Evolutionary conservation across 2,797 vertebrate species (phyloP).

Genomic region (Somateria mollissima): DNA sequence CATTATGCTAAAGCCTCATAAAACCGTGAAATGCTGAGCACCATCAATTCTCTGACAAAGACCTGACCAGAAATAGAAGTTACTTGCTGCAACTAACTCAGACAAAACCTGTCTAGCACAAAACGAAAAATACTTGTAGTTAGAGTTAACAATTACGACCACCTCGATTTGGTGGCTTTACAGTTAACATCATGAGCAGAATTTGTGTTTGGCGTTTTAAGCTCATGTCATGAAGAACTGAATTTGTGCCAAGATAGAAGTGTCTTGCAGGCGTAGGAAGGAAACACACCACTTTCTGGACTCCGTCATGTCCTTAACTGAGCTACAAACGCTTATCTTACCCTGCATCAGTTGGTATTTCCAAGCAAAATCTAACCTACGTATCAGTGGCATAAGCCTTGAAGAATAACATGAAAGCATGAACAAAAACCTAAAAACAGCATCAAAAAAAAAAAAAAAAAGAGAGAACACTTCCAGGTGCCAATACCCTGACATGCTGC

Average conservation of each 20-base stretch:
- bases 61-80: conserved; percentile 5
- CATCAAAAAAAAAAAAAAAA: background rate
- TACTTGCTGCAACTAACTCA: background rate
- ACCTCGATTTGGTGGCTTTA: background rate
- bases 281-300: background rate
- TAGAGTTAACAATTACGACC: background rate
- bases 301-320: background rate
- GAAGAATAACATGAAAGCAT: background rate
- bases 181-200: background rate
- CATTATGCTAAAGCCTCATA: background rate
- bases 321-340: background rate
- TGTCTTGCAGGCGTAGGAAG: rapidly evolving
- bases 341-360: background rate
- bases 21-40: background rate
- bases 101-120: background rate
- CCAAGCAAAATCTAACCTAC: background rate
- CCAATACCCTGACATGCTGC: background rate
- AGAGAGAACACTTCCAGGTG: background rate
- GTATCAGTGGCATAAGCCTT: background rate
- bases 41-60: background rate
- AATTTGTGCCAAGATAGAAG: background rate
- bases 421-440: background rate
- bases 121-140: background rate
- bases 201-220: background rate
- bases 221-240: background rate